Evolutionary conservation across 1,140 invertebrate genomes (phyloP).

Genomic region (Drosophila mojavensis): DNA sequence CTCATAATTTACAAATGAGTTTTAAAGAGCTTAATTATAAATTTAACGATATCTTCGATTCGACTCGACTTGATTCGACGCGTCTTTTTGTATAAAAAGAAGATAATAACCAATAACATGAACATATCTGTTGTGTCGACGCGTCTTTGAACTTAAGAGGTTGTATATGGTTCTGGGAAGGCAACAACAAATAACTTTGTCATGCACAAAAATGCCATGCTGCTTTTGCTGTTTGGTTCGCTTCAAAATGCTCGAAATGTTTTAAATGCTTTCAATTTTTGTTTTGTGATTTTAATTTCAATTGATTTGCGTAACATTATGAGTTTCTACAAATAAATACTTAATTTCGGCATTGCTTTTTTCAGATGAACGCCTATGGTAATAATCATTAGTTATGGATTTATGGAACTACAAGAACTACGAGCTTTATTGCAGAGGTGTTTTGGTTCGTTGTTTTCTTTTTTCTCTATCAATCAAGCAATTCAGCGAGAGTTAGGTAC

Average conservation of each 20-base stretch:
- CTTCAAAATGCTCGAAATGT: constrained; percentile 13
- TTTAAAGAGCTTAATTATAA: no score
- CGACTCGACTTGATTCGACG: constrained; percentile 4
- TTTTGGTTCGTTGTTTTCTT: constrained; percentile 3
- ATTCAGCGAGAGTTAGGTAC: constrained; percentile 15
- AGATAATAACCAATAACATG: background rate
- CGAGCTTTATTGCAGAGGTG: constrained; percentile 9
- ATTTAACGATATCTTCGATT: constrained; percentile 25
- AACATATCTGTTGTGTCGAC: constrained; percentile 15
- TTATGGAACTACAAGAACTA: constrained; percentile 38
- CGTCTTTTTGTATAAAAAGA: no score
- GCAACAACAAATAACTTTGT: constrained; percentile 54
- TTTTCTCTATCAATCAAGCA: constrained; percentile 27
- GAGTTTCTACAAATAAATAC: constrained; percentile 45
- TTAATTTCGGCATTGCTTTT: constrained; percentile 27
- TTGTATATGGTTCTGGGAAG: constrained; percentile 16
- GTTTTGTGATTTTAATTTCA: constrained; percentile 33
- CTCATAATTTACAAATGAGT: no score
- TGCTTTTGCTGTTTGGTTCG: constrained; percentile 51
- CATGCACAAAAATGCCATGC: constrained; percentile 84
- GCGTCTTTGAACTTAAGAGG: constrained; percentile 29
- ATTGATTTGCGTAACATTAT: constrained; percentile 48
- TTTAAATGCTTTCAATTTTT: constrained; percentile 25
- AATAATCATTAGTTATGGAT: background rate
- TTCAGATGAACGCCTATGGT: constrained; percentile 6